Evolutionary conservation across 2,113 vertebrate genomes (phyloP), one percentile per base, ranked within the genome.

Genomic region (Epinephelus cyanopodus): DNA sequence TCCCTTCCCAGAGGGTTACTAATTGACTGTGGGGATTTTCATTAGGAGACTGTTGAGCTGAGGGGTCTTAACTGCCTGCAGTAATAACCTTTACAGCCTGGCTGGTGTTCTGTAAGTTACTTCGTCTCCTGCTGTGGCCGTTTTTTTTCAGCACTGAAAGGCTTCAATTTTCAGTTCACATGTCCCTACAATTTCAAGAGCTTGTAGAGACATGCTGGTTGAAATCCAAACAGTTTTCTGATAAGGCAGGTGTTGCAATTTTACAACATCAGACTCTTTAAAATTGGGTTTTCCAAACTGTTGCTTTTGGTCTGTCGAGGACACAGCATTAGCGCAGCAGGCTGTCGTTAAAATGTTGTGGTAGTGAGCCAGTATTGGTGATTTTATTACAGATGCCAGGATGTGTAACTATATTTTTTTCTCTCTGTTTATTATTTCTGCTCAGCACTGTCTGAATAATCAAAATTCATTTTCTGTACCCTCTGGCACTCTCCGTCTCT

Each of bases 11-110:
- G 27, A 54, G 2, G 67, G 37, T 29, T 69, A 45, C 77, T 83
- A 81, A 87, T 77, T 78, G 74, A 82, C 61, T 60, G 66, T 48
- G 54, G 69, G 47, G 61, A 69, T 68, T 86, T 80, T 70, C 78
- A 85, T 83, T 66, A 81, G 65, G 50, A 63, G 57, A 13, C 67
- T 27, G 74, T 58, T 68, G 58, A 83, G 62, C 11, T 45, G 39
- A 53, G 11, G 52, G 10, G 17, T 73, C 37, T 64, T 58, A 63
- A 60, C 42, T 19, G 61, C 80, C 89, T 18, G 56, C n/a, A 65
- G 84, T 70, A 76, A 78, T 69, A 68, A 66, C 70, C 66, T 77
- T 79, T 33, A 64, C 6, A 69, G 27, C 21, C 29, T 25, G 33
- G 47, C 39, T 23, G 33, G 50, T 58, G 42, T 25, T 57, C 57